Evolutionary conservation across 2,113 vertebrate species (phyloP), one percentile per base, ranked within the genome.

Genomic region (Clarias magur): DNA sequence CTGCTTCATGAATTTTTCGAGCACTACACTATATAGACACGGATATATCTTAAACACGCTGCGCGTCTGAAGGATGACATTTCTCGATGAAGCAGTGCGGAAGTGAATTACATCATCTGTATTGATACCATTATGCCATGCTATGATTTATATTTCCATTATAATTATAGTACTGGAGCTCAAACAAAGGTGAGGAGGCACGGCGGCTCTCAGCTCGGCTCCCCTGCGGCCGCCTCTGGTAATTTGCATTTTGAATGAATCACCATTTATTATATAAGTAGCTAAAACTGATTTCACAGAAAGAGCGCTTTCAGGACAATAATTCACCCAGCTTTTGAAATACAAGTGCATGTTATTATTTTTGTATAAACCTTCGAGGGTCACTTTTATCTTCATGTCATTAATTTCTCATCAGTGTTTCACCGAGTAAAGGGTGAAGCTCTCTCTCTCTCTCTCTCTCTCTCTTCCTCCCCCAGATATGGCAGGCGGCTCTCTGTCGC

Each of bases 401-500:
- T 68, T 83, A 67, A 27, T 67, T 84, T 84, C 62, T 57, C 48
- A 67, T 67, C 17, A 85, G 72, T 9, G 17, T 54, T 54, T 63
- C 84, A 53, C 13, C 27, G 17, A 42, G 19, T 54, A 3, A 59
- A 56, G 38, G 6, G 17, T 56, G 25, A n/a, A 0, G 21, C 34
- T 78, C 34, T 23, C 60, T 87, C 67, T 70, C 73, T 54, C 73
- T n/a, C 42, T 76, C 73, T n/a, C 5, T 53, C 48, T 53, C 21
- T n/a, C 15, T 56, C 48, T 27, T 75, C 57, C 80, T 34, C 57
- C 19, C 56, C 57, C 57, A 73, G 34, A 82, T 60, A 30, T 10
- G 17, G 30, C 68, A 65, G 80, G 27, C 68, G 68, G 15, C 62
- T 67, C 67, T 54, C 60, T 80, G 81, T 89, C 81, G n/a, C 73